phyloP scores from a whole-genome alignment of 2,888 invertebrate species.

The Camponotus fellah region DNA sequence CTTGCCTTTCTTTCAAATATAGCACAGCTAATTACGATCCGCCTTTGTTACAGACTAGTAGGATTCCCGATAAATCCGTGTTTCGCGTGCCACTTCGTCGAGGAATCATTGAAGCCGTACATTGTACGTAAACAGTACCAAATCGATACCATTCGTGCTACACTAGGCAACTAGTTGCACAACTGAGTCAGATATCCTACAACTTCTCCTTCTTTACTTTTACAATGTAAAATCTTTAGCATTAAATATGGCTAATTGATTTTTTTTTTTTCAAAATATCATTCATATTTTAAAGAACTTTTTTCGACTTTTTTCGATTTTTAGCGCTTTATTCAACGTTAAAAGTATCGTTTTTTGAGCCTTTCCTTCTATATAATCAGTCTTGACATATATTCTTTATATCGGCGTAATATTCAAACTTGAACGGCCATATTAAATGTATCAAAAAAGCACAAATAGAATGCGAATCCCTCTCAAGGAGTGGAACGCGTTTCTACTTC shows the following conservation, averaged over 20 bases:
- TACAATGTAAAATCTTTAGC: neutral
- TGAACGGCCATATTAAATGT: neutral
- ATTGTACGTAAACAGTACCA: slow-evolving; percentile 60
- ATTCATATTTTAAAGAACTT: neutral
- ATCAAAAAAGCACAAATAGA: slow-evolving; percentile 12
- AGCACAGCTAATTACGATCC: neutral
- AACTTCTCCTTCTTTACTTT: neutral
- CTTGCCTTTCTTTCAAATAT: neutral
- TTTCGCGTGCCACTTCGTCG: slow-evolving; percentile 40
- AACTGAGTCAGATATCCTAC: slow-evolving; percentile 38
- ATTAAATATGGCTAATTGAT: neutral
- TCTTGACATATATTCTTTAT: neutral
- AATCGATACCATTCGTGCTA: slow-evolving; percentile 64
- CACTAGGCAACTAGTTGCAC: slow-evolving; percentile 42
- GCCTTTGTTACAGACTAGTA: neutral
- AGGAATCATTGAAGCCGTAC: slow-evolving; percentile 64
- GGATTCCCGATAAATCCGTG: slow-evolving; percentile 14
- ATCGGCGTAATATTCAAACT: neutral
- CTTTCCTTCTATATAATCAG: neutral
- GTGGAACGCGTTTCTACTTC: slow-evolving; percentile 39
- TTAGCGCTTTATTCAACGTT: neutral
- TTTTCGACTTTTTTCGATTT: neutral
- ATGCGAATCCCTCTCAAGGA: slow-evolving; percentile 19
- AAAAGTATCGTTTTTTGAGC: neutral
- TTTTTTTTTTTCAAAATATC: neutral